A percentile compares a stretch with the other conserved stretches of the same genome.
These are phyloP conservation scores for Scomber japonicus DNA, from an alignment of 2,113 vertebrate genomes.

Conservation along the genomic window DNA sequence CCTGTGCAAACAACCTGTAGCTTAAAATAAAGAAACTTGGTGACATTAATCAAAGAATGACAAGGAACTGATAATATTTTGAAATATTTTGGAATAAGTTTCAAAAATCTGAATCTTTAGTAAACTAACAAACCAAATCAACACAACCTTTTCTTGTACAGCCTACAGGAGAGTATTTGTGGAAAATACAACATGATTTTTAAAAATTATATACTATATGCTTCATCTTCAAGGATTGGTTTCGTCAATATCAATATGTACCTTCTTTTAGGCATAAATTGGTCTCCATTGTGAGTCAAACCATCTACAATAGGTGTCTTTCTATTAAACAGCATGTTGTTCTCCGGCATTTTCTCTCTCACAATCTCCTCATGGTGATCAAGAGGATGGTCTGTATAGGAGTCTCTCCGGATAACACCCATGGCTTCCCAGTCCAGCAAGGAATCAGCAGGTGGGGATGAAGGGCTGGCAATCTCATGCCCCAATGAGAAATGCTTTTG, in stretches of 20 bases:
- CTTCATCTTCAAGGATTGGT: background rate
- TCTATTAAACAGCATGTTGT: conserved; percentile 29
- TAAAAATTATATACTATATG: background rate
- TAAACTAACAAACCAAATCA: too few relatives aligned
- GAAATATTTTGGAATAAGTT: too few relatives aligned
- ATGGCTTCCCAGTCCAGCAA: conserved; percentile 84
- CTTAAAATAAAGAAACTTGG: background rate
- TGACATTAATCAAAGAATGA: background rate
- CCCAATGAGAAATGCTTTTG: conserved; percentile 41
- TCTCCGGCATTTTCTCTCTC: conserved; percentile 24
- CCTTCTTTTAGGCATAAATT: conserved; percentile 42
- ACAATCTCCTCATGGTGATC: conserved; percentile 19
- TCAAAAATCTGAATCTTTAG: too few relatives aligned
- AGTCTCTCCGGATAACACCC: conserved; percentile 71
- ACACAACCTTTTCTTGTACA: too few relatives aligned
- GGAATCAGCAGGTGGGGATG: conserved; percentile 60
- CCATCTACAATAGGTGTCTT: conserved; percentile 7
- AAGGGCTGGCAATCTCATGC: conserved; percentile 50
- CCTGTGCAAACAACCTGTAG: background rate
- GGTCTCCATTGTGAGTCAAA: conserved; percentile 28
- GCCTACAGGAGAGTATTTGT: too few relatives aligned
- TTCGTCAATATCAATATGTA: conserved; percentile 19
- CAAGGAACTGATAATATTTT: too few relatives aligned
- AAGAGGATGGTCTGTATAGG: background rate
- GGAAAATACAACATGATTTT: too few relatives aligned